These are phyloP conservation scores for Apomyelois bistriatella DNA, from an alignment of 2,888 invertebrate genomes.

Conservation along the genomic window DNA sequence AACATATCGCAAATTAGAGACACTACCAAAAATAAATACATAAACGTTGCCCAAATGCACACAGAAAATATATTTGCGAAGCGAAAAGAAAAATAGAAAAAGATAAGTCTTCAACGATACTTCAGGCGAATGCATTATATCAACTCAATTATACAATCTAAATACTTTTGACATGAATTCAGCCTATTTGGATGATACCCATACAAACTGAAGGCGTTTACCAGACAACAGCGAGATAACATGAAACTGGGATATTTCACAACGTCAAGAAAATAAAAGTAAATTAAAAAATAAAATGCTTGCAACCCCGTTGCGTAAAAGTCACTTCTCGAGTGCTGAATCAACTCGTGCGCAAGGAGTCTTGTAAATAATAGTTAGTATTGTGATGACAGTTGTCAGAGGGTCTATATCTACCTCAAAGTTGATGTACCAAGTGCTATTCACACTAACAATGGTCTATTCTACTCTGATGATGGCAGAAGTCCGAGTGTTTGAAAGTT, in stretches of 20 bases:
- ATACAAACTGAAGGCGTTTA: slow-evolving; percentile 19
- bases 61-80: slow-evolving; percentile 47
- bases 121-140: slow-evolving; percentile 32
- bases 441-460: slow-evolving; percentile 33
- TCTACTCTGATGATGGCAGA: slow-evolving; percentile 29
- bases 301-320: slow-evolving; percentile 24
- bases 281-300: slow-evolving; percentile 21
- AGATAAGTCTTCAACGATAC: slow-evolving; percentile 12
- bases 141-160: slow-evolving; percentile 32
- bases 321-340: slow-evolving; percentile 38
- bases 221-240: slow-evolving; percentile 29
- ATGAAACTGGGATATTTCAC: slow-evolving; percentile 25
- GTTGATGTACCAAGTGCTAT: slow-evolving; percentile 28
- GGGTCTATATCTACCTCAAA: slow-evolving; percentile 32
- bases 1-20: slow-evolving; percentile 42
- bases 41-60: slow-evolving; percentile 38
- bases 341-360: slow-evolving; percentile 24
- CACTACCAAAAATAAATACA: slow-evolving; percentile 18
- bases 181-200: slow-evolving; percentile 19
- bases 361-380: slow-evolving; percentile 18
- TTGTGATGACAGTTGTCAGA: slow-evolving; percentile 21
- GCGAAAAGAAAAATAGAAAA: slow-evolving; percentile 37
- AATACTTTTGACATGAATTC: slow-evolving; percentile 31
- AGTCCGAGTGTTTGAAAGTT: slow-evolving; percentile 5
- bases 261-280: slow-evolving; percentile 19